Conservation (phyloP, 1,140 invertebrate genomes). For the Spodoptera litura region DNA sequence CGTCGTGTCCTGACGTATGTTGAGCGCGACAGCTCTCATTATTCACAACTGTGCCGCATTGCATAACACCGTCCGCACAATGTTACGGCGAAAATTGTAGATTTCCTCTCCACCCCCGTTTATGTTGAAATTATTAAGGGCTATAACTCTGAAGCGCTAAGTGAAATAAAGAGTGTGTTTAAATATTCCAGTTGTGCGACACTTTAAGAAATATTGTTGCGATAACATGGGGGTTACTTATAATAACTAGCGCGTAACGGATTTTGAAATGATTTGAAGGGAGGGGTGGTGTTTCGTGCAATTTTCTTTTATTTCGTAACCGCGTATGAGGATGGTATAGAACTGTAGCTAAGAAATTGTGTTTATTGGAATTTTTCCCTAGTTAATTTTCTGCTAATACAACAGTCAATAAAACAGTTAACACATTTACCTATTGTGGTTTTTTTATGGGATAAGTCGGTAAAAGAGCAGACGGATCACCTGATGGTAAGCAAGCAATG, state of each 20-base stretch:
- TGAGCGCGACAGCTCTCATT: conserved; percentile 41
- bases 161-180: conserved; percentile 52
- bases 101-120: conserved; percentile 43
- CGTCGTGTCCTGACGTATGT: conserved; percentile 27
- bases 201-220: conserved; percentile 36
- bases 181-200: conserved; percentile 36
- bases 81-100: conserved; percentile 34
- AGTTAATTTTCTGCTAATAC: too few relatives aligned
- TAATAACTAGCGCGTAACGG: background rate
- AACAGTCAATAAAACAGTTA: too few relatives aligned
- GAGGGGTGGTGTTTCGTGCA: too few relatives aligned
- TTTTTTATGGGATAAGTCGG: too few relatives aligned
- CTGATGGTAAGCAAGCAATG: too few relatives aligned
- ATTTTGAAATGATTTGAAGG: background rate
- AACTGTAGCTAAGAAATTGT: too few relatives aligned
- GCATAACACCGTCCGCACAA: conserved; percentile 32
- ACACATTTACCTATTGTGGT: too few relatives aligned
- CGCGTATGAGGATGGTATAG: too few relatives aligned
- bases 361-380: too few relatives aligned
- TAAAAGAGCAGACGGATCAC: too few relatives aligned
- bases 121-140: conserved; percentile 48
- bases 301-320: too few relatives aligned
- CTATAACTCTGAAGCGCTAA: conserved; percentile 51
- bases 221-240: conserved; percentile 11
- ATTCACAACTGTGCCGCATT: conserved; percentile 46